phyloP scores from a whole-genome alignment of 2,888 invertebrate genomes.

The Conistra vaccinii region DNA sequence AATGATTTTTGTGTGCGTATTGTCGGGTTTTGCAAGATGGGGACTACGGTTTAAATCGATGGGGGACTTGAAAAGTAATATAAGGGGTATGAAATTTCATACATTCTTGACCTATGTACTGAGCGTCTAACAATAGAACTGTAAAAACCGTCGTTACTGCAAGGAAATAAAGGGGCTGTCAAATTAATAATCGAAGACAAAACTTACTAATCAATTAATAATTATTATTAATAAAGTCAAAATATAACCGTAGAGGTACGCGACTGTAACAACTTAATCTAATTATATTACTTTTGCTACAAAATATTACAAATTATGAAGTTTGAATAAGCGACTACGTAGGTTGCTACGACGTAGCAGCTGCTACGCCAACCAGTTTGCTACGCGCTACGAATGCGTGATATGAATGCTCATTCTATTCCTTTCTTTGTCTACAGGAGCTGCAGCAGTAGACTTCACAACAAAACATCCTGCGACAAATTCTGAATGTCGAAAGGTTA shows the following conservation, averaged over 20 bases:
- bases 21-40: constrained; percentile 22
- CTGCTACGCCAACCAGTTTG: constrained; percentile 17
- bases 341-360: constrained; percentile 34
- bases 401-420: neutral
- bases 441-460: constrained; percentile 71
- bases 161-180: neutral
- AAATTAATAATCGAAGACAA: neutral
- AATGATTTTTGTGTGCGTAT: constrained; percentile 62
- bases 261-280: neutral
- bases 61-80: neutral
- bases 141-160: neutral
- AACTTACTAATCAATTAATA: neutral
- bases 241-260: too few species aligned
- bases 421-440: constrained; percentile 63
- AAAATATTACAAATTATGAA: neutral
- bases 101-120: neutral
- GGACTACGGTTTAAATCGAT: neutral
- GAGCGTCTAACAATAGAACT: neutral
- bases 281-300: neutral
- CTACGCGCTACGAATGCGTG: constrained; percentile 12
- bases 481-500: constrained; percentile 66
- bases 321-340: too few species aligned
- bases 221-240: neutral
- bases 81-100: neutral
- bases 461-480: constrained; percentile 64